A percentile compares a stretch with the other conserved stretches of the same genome.
Evolutionary conservation across 2,888 invertebrate genomes (phyloP).

Genomic region (Epirrita christyi): DNA sequence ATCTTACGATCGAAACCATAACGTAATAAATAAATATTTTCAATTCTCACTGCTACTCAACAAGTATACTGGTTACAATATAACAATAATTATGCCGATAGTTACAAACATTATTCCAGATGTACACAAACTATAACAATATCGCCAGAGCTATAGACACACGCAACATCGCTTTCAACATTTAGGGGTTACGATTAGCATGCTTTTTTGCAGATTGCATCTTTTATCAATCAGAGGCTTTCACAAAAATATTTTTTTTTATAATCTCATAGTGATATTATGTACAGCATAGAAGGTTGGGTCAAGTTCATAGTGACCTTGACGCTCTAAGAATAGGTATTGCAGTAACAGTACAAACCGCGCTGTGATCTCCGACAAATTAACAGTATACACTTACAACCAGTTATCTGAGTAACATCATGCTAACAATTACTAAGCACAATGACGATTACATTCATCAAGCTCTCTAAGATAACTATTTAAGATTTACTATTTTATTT

Average conservation of each 20-base stretch:
- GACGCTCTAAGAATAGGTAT: conserved; percentile 12
- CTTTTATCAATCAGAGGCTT: conserved; percentile 46
- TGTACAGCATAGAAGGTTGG: conserved; percentile 51
- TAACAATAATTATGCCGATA: conserved; percentile 82
- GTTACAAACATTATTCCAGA: conserved; percentile 64
- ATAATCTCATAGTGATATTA: conserved; percentile 65
- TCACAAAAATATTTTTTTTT: conserved; percentile 60
- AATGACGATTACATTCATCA: conserved; percentile 83
- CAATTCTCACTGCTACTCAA: conserved; percentile 81
- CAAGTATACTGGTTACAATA: conserved; percentile 78
- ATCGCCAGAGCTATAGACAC: conserved; percentile 45
- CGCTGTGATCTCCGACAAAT: conserved; percentile 47
- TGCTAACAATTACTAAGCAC: conserved; percentile 82
- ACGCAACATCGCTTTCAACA: conserved; percentile 31
- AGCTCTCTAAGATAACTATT: conserved; percentile 80
- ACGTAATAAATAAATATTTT: conserved; percentile 79
- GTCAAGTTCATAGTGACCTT: conserved; percentile 5
- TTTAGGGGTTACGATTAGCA: conserved; percentile 32
- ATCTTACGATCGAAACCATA: conserved; percentile 72
- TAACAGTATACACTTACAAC: conserved; percentile 49
- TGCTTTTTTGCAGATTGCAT: conserved; percentile 25
- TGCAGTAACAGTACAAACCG: conserved; percentile 33
- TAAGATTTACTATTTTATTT: conserved; percentile 69
- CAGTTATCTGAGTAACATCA: conserved; percentile 74
- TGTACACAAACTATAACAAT: conserved; percentile 68